Conservation (phyloP, 2,888 invertebrate genomes). For the Drosophila monieri region DNA sequence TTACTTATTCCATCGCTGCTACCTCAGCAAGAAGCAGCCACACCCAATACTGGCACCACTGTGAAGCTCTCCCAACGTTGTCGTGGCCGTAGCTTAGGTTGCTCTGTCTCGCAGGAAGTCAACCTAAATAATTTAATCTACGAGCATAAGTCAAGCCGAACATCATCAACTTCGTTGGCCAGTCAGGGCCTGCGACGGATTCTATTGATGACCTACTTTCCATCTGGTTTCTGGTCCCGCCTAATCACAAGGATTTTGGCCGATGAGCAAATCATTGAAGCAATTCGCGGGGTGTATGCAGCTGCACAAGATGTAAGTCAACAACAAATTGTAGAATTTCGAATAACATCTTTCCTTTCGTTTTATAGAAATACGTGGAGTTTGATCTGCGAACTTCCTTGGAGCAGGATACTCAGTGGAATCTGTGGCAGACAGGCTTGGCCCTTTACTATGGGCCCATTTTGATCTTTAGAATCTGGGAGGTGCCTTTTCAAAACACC, state of each 20-base stretch:
- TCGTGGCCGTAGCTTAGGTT: constrained; percentile 75
- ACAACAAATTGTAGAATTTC: not conserved
- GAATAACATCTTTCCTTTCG: not conserved
- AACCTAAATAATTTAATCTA: constrained; percentile 80
- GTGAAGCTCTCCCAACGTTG: constrained; percentile 82
- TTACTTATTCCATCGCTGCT: constrained; percentile 95
- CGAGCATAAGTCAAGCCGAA: constrained; percentile 54
- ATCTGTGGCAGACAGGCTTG: constrained; percentile 96
- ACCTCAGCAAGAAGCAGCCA: constrained; percentile 89
- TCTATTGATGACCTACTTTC: constrained; percentile 97
- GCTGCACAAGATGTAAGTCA: constrained; percentile 88
- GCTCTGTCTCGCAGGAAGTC: constrained; percentile 81
- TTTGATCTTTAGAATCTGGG: constrained; percentile 92
- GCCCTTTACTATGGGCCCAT: constrained; percentile 93
- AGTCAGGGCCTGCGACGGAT: constrained; percentile 85
- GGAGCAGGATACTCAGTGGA: constrained; percentile 89
- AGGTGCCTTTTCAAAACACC: constrained; percentile 87
- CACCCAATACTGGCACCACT: constrained; percentile 79
- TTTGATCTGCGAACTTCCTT: constrained; percentile 81
- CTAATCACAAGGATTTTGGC: constrained; percentile 96
- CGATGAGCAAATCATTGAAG: constrained; percentile 92
- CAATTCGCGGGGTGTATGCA: constrained; percentile 89
- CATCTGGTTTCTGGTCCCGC: constrained; percentile 98
- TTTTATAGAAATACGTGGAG: constrained; percentile 72
- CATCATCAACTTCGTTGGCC: constrained; percentile 15